A percentile compares a stretch with the other conserved stretches of the same genome.
Conservation (phyloP, 2,113 vertebrate genomes). For the Okapia johnstoni region DNA sequence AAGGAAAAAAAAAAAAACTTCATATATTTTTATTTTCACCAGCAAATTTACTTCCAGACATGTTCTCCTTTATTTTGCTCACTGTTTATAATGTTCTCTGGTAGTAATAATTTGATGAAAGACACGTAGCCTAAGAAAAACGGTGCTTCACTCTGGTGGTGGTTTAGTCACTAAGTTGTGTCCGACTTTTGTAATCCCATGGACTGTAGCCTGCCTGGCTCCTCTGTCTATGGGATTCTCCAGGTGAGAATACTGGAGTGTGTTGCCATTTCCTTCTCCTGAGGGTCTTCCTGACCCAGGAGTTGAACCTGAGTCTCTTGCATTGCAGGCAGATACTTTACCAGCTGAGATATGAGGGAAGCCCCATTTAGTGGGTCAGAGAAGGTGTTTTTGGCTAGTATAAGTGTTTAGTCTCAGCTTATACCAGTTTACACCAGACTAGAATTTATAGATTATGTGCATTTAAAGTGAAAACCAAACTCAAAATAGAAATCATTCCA, state of each 20-base stretch:
- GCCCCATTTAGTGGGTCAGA: not conserved
- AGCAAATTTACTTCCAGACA: not conserved
- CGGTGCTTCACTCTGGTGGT: not conserved
- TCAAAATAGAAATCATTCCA: not conserved
- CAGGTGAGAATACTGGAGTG: not conserved
- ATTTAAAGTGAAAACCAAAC: slow-evolving; percentile 31
- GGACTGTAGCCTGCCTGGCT: not conserved
- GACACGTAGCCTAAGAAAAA: not conserved
- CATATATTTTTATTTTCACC: not conserved
- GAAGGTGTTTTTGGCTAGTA: not conserved
- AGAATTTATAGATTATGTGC: not conserved
- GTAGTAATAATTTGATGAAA: not conserved
- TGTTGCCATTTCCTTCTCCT: not conserved
- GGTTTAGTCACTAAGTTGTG: not conserved
- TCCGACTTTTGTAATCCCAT: not conserved
- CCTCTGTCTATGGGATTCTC: not conserved
- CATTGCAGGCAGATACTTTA: not conserved
- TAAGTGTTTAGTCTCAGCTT: not conserved
- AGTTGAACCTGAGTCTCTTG: not conserved
- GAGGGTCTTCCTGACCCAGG: not conserved
- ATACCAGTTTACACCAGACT: not conserved
- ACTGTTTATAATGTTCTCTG: not conserved
- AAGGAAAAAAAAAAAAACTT: not conserved
- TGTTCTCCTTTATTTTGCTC: not conserved
- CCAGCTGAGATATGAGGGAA: not conserved